Percentiles rank a stretch among this genome's conserved stretches.
phyloP scores from a whole-genome alignment of 1,140 invertebrate genomes.

The Drosophila bipectinata region DNA sequence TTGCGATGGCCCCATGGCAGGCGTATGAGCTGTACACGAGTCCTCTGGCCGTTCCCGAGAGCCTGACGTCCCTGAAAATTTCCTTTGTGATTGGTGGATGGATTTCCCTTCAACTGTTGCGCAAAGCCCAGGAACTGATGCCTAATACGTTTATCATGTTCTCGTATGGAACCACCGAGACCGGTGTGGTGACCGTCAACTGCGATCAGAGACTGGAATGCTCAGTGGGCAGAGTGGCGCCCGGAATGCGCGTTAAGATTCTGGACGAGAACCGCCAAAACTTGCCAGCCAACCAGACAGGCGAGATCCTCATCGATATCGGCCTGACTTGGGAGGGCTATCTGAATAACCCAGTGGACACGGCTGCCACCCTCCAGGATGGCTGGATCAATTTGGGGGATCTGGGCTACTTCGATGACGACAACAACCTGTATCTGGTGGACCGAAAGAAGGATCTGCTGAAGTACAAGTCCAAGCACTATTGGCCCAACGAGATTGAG shows the following conservation, averaged over 20 bases:
- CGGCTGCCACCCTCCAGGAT: constrained; percentile 45
- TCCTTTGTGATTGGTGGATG: constrained; percentile 47
- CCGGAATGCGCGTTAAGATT: constrained; percentile 72
- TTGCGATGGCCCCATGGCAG: constrained; percentile 58
- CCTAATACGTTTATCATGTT: constrained; percentile 22
- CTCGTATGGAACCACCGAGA: constrained; percentile 65
- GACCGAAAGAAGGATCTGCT: constrained; percentile 88
- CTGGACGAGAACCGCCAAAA: constrained; percentile 56
- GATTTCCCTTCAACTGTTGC: constrained; percentile 34
- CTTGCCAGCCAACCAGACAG: constrained; percentile 39
- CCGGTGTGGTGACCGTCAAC: constrained; percentile 36
- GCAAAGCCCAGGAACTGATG: constrained; percentile 34
- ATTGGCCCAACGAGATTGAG: constrained; percentile 72
- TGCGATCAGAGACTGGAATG: constrained; percentile 36
- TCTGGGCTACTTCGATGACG: constrained; percentile 86
- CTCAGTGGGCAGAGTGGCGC: constrained; percentile 46
- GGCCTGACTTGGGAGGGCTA: constrained; percentile 62
- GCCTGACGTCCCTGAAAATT: constrained; percentile 10
- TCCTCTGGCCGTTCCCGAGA: constrained; percentile 35
- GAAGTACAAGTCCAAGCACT: constrained; percentile 79
- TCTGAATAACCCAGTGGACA: constrained; percentile 47
- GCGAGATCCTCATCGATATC: constrained; percentile 63
- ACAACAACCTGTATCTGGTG: constrained; percentile 85
- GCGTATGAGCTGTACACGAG: constrained; percentile 58
- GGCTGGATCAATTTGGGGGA: constrained; percentile 89